A percentile compares a stretch with the other conserved stretches of the same genome.
phyloP scores from a whole-genome alignment of 1,140 invertebrate genomes.

The Cherax destructor region DNA sequence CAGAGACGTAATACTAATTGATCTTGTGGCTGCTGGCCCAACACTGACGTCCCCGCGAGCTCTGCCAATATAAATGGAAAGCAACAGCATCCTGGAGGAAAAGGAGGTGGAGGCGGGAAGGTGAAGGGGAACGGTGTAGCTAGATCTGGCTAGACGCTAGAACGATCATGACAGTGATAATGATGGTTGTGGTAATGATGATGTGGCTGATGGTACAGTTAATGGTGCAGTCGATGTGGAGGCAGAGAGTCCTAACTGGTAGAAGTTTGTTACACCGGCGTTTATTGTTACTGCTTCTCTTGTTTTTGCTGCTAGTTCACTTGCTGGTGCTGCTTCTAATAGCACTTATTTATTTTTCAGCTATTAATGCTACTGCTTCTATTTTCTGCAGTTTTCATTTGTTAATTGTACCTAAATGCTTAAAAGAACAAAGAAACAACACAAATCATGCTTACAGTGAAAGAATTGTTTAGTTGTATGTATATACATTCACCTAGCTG shows the following conservation, averaged over 20 bases:
- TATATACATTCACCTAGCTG: no score
- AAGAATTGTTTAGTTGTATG: no score
- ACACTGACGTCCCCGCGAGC: neutral
- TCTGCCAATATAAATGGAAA: neutral
- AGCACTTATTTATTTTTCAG: neutral
- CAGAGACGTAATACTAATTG: neutral
- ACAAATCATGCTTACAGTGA: no score
- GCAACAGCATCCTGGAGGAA: neutral
- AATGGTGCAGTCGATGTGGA: neutral
- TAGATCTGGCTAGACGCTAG: no score
- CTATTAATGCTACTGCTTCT: no score
- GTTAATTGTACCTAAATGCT: no score
- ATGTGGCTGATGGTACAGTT: neutral
- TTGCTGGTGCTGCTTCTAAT: neutral
- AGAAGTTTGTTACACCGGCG: no score
- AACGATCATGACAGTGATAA: no score
- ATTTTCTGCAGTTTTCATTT: no score
- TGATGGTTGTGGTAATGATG: neutral
- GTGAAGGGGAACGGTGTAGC: neutral
- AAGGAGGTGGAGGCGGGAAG: neutral
- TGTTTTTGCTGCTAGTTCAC: neutral
- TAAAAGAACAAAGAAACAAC: no score
- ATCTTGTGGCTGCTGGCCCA: neutral
- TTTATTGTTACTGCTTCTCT: neutral
- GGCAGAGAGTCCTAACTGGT: neutral